These are phyloP conservation scores for Taphrorychus bicolor DNA, from an alignment of 2,888 invertebrate genomes.

Conservation along the genomic window DNA sequence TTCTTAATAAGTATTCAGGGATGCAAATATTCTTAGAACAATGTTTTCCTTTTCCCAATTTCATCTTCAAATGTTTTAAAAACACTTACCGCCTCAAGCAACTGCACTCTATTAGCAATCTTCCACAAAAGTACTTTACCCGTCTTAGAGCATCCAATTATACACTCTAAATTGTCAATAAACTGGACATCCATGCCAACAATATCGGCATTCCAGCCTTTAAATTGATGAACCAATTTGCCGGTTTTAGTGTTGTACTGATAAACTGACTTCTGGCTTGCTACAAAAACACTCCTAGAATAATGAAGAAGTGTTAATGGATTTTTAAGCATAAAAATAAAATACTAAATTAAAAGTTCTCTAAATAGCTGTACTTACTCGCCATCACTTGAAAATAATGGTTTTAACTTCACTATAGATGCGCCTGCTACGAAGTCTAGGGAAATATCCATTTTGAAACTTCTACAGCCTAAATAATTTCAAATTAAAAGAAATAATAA, in stretches of 20 bases:
- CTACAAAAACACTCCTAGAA: constrained; percentile 67
- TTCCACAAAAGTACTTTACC: constrained; percentile 68
- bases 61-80: not conserved
- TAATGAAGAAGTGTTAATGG: not conserved
- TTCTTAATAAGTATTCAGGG: no score
- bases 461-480: not conserved
- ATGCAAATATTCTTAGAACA: not conserved
- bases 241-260: constrained; percentile 72
- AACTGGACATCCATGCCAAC: constrained; percentile 63
- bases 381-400: constrained; percentile 68
- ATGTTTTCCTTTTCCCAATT: not conserved
- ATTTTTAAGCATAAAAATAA: no score
- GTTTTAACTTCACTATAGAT: constrained; percentile 66
- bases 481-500: not conserved
- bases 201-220: constrained; percentile 62
- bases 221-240: constrained; percentile 66
- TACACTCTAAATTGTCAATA: constrained; percentile 57
- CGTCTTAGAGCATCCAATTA: constrained; percentile 64
- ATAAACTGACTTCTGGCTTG: constrained; percentile 66
- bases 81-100: constrained; percentile 59
- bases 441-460: constrained; percentile 52
- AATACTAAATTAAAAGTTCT: not conserved
- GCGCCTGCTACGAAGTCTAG: constrained; percentile 69
- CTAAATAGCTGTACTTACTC: constrained; percentile 65
- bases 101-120: constrained; percentile 58